These are phyloP conservation scores for Drosophila koepferae DNA, from an alignment of 2,888 invertebrate species.

Conservation along the genomic window DNA sequence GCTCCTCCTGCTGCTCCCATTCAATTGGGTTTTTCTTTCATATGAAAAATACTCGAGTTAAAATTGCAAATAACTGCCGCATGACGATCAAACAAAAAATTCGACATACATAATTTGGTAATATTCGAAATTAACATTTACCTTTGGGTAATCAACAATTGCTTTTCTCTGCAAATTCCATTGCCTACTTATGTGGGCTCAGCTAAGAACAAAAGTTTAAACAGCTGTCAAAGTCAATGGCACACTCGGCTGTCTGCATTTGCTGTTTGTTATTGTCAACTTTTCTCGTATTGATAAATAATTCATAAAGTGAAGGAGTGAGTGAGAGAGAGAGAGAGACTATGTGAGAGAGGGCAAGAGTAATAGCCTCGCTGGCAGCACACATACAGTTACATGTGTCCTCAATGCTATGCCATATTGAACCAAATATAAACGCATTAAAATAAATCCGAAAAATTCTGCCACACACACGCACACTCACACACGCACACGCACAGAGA, in stretches of 20 bases:
- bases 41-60: neutral
- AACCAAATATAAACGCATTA: conserved; percentile 67
- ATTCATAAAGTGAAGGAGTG: conserved; percentile 61
- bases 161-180: neutral
- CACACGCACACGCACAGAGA: conserved; percentile 22
- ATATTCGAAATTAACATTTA: conserved; percentile 1
- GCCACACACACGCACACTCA: conserved; percentile 25
- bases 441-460: conserved; percentile 72
- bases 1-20: neutral
- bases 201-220: conserved; percentile 44
- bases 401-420: conserved; percentile 62
- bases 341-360: neutral
- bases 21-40: neutral
- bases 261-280: conserved; percentile 33
- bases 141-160: neutral
- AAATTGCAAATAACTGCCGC: neutral
- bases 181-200: conserved; percentile 24
- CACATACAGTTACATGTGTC: conserved; percentile 23
- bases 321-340: neutral
- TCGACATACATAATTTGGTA: neutral
- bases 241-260: conserved; percentile 42
- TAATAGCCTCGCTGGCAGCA: conserved; percentile 1
- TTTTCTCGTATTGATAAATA: conserved; percentile 64
- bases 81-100: neutral
- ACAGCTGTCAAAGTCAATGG: conserved; percentile 61